Conservation (phyloP, 2,888 invertebrate species). For the Hyles lineata region DNA sequence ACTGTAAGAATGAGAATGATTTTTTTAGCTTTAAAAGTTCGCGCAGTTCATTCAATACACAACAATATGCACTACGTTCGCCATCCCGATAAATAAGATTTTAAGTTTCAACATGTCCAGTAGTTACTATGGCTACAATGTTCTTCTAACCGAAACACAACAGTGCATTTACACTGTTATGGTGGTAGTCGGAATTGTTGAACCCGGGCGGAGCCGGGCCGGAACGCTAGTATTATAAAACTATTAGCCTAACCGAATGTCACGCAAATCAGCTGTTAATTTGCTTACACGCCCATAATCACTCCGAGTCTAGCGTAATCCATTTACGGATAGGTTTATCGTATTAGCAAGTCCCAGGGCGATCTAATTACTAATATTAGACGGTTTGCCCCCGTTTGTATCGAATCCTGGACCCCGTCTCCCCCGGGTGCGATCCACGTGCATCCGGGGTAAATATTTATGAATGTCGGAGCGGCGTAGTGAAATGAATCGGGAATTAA, state of each 20-base stretch:
- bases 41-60: no score
- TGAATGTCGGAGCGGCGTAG: neutral
- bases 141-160: no score
- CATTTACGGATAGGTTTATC: slow-evolving; percentile 2
- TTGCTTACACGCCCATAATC: neutral
- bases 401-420: neutral
- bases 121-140: no score
- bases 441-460: slow-evolving; percentile 1
- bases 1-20: no score
- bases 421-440: neutral
- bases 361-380: slow-evolving; percentile 22
- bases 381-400: slow-evolving; percentile 10
- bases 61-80: no score
- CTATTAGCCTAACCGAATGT: neutral
- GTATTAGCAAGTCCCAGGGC: slow-evolving; percentile 9
- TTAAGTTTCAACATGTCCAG: no score
- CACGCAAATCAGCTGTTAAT: neutral
- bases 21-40: no score
- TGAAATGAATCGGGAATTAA: neutral
- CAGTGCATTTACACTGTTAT: no score
- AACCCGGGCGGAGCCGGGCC: no score
- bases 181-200: no score
- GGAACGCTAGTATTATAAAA: neutral
- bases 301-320: slow-evolving; percentile 9
- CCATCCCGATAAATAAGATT: no score